Base-by-base conservation (phyloP, 2,888 invertebrate genomes). In the Idaea straminata region DNA sequence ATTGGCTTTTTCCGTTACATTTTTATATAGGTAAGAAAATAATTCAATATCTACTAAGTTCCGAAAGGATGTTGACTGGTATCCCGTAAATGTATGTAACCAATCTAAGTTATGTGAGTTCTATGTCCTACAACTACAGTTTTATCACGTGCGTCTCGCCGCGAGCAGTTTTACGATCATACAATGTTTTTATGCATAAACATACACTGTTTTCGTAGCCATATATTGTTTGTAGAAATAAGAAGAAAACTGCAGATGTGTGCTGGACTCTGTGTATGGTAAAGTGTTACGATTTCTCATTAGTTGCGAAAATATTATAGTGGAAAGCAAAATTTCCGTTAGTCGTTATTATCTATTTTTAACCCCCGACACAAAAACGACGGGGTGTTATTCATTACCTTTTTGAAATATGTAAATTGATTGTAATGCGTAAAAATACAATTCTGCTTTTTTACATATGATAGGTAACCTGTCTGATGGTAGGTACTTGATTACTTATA, bases 151-250 rank as follows among this genome's bases (percentile, higher is more conserved):
- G 47, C 7, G 7, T 47, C 47, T 13, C 47, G 47, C 47, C 47
- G 47, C 47, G 47, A 47, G 47, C 47, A 10, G 47, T 47, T 47
- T 47, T 47, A 47, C 47, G 47, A 47, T 47, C 47, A 47, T 47
- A 47, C 47, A 47, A 47, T 47, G 47, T 47, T 47, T 47, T 47
- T 47, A 47, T 47, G 47, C 47, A 47, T 47, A 47, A 47, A 47
- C 5, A 47, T 47, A 7, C 47, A 13, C 47, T 47, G 47, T 47
- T 47, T 47, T 47, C 47, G 47, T 47, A 47, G 7, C 47, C 47
- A 47, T 47, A 47, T 47, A 47, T 47, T 10, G 47, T 47, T 5
- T 47, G 47, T 47, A 13, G 47, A 13, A 47, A 47, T 13, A 47
- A 47, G 7, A 47, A 47, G 47, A 47, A 25, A 47, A 47, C 47